phyloP scores from a whole-genome alignment of 2,888 invertebrate species.

The Polydrusus tereticollis region DNA sequence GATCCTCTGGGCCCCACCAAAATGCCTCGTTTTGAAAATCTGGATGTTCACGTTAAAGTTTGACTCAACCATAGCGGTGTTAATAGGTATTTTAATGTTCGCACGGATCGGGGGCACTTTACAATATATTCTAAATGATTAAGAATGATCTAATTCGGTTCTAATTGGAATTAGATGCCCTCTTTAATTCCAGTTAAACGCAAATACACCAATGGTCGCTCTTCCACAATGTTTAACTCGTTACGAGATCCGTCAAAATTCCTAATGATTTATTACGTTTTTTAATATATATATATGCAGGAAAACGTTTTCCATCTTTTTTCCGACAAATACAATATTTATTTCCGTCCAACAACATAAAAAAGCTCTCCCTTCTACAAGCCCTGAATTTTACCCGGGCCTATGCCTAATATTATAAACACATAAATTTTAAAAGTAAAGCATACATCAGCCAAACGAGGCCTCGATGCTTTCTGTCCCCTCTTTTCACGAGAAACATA shows the following conservation, averaged over 20 bases:
- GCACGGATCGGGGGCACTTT: no score
- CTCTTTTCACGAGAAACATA: conserved; percentile 22
- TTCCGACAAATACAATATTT: conserved; percentile 57
- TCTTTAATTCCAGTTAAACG: not conserved
- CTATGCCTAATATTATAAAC: conserved; percentile 62
- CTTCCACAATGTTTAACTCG: not conserved
- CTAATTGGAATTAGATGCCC: no score
- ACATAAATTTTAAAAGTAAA: conserved; percentile 63
- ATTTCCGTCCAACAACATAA: conserved; percentile 55
- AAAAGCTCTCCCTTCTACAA: conserved; percentile 54
- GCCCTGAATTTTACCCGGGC: conserved; percentile 52
- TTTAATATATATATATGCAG: conserved; percentile 63
- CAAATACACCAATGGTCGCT: not conserved
- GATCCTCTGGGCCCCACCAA: no score
- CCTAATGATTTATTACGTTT: conserved; percentile 64
- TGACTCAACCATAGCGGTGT: no score
- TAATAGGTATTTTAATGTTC: no score
- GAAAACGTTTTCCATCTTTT: conserved; percentile 61
- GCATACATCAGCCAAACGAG: conserved; percentile 62
- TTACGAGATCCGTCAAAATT: conserved; percentile 11
- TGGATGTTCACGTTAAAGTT: no score
- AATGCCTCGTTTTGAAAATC: no score
- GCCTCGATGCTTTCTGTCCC: conserved; percentile 49
- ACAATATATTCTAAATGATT: no score
- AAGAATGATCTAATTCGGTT: no score